These are phyloP conservation scores for Callinectes sapidus DNA, from an alignment of 2,888 invertebrate species.

Conservation along the genomic window DNA sequence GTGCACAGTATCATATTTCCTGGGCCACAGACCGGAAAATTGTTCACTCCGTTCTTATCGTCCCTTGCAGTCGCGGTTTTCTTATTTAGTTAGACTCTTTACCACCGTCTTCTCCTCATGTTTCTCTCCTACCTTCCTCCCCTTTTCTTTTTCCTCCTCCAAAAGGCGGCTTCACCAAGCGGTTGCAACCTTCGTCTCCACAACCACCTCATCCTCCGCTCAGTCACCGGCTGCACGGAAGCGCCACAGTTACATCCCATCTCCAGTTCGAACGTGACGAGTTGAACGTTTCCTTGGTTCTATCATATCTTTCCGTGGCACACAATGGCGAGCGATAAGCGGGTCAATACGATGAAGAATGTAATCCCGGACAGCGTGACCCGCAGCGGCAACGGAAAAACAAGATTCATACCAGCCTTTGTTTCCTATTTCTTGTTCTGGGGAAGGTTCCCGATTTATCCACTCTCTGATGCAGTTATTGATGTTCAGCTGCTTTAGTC, in stretches of 20 bases:
- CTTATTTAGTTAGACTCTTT: background rate
- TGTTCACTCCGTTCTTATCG: conserved; percentile 16
- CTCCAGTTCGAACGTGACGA: conserved; percentile 2
- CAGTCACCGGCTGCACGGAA: background rate
- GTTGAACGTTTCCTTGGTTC: background rate
- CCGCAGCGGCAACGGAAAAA: background rate
- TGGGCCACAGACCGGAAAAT: conserved; percentile 2
- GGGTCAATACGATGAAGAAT: conserved; percentile 20
- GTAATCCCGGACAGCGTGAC: background rate
- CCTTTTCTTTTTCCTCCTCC: background rate
- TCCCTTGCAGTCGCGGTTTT: conserved; percentile 26
- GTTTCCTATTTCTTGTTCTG: background rate
- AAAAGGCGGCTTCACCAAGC: background rate
- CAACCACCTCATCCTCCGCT: background rate
- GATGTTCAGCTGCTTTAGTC: background rate
- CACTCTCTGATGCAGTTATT: background rate
- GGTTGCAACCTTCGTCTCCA: background rate
- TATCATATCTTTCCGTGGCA: background rate
- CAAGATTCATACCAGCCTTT: background rate
- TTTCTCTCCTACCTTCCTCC: background rate
- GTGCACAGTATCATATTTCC: background rate
- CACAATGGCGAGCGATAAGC: conserved; percentile 30
- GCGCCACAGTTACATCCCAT: background rate
- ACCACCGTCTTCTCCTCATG: background rate
- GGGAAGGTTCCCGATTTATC: background rate